Percentiles rank a stretch among this genome's conserved stretches.
Evolutionary conservation across 2,888 invertebrate species (phyloP).

Genomic region (Apoderus coryli): DNA sequence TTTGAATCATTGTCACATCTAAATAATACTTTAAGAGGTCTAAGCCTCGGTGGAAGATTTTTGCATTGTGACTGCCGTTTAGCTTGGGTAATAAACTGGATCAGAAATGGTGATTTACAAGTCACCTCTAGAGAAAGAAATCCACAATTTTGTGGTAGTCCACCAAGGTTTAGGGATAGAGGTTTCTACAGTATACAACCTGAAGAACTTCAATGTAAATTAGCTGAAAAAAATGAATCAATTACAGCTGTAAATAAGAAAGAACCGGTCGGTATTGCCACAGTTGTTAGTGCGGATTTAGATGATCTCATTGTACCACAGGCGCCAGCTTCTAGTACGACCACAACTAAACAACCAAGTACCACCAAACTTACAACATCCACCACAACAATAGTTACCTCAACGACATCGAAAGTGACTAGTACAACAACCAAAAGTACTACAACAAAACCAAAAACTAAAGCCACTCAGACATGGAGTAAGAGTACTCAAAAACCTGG

Average conservation of each 20-base stretch:
- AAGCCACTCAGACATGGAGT: slow-evolving; percentile 26
- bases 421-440: slow-evolving; percentile 26
- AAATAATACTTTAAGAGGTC: slow-evolving; percentile 68
- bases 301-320: slow-evolving; percentile 29
- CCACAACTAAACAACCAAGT: slow-evolving; percentile 25
- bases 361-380: slow-evolving; percentile 23
- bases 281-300: slow-evolving; percentile 40
- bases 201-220: slow-evolving; percentile 49
- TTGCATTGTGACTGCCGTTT: slow-evolving; percentile 79
- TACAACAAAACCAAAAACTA: slow-evolving; percentile 26
- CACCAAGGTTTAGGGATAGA: slow-evolving; percentile 60
- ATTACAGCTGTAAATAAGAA: slow-evolving; percentile 20
- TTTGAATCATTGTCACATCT: slow-evolving; percentile 62
- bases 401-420: slow-evolving; percentile 23
- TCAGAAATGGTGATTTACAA: slow-evolving; percentile 72
- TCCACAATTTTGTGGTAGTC: slow-evolving; percentile 84
- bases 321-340: slow-evolving; percentile 15
- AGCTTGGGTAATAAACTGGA: slow-evolving; percentile 80
- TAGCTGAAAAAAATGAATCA: slow-evolving; percentile 6
- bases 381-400: slow-evolving; percentile 24
- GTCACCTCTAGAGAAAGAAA: slow-evolving; percentile 84
- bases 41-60: slow-evolving; percentile 79
- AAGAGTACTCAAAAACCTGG: slow-evolving; percentile 47
- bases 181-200: slow-evolving; percentile 79
- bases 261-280: slow-evolving; percentile 39